Conservation (phyloP, 2,797 vertebrate genomes). For the Hydrolagus colliei region DNA sequence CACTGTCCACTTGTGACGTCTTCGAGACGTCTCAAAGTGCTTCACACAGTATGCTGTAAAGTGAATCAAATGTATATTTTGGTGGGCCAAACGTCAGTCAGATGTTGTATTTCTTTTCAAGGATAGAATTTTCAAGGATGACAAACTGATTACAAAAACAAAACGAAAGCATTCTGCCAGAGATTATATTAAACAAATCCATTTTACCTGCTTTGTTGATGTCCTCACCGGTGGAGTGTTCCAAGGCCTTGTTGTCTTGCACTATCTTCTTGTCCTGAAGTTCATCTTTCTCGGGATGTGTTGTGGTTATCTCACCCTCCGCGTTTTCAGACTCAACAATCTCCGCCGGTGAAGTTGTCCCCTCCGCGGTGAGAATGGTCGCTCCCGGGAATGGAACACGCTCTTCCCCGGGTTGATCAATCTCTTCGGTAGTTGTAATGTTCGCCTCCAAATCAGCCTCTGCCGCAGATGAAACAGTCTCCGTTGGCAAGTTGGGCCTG, state of each 20-base stretch:
- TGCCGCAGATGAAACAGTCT: background rate
- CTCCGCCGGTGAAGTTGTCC: background rate
- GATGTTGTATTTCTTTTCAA: background rate
- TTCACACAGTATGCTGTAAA: too few relatives aligned
- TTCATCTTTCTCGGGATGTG: conserved; percentile 23
- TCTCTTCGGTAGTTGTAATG: background rate
- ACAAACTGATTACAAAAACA: background rate
- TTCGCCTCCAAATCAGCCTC: background rate
- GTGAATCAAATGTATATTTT: too few relatives aligned
- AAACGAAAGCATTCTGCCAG: background rate
- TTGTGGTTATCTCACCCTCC: conserved; percentile 32
- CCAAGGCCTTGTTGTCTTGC: background rate
- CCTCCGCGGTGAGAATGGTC: too few relatives aligned
- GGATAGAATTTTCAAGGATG: too few relatives aligned
- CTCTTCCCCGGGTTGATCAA: background rate
- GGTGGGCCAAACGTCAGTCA: too few relatives aligned
- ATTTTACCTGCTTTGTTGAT: conserved; percentile 14
- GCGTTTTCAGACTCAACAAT: conserved; percentile 32
- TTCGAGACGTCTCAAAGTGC: too few relatives aligned
- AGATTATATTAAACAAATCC: background rate
- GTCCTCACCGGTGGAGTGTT: background rate
- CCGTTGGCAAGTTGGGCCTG: background rate
- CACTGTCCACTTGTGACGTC: too few relatives aligned
- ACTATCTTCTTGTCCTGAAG: conserved; percentile 37
- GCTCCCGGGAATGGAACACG: background rate